phyloP scores from a whole-genome alignment of 2,113 vertebrate species.

The Clupea harengus region DNA sequence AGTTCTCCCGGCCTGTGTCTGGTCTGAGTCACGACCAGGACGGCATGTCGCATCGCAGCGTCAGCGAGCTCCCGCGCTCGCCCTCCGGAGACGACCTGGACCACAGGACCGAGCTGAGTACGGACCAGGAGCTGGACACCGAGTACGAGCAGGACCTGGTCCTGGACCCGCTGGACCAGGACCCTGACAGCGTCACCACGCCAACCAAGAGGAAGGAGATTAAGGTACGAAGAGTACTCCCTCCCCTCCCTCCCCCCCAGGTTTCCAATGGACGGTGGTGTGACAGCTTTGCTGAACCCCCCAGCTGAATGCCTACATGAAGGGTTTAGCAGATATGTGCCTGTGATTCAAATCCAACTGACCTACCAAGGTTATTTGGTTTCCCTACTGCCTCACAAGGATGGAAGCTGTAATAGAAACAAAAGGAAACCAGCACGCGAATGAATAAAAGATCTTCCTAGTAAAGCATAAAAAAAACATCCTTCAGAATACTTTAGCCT shows the following conservation, averaged over 20 bases:
- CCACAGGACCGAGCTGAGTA: slow-evolving; percentile 64
- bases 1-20: slow-evolving; percentile 87
- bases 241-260: too few relatives aligned
- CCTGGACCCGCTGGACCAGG: slow-evolving; percentile 41
- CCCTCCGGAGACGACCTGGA: slow-evolving; percentile 69
- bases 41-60: slow-evolving; percentile 63
- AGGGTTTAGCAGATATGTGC: neutral
- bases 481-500: neutral
- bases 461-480: neutral
- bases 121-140: slow-evolving; percentile 70
- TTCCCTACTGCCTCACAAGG: neutral
- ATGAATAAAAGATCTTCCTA: neutral
- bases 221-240: slow-evolving; percentile 73
- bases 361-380: neutral
- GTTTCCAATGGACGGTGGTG: neutral
- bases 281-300: neutral
- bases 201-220: slow-evolving; percentile 93
- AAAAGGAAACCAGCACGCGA: neutral
- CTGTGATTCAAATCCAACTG: neutral
- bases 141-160: slow-evolving; percentile 50
- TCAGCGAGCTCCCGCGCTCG: slow-evolving; percentile 57
- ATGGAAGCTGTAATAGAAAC: neutral
- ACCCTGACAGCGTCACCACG: slow-evolving; percentile 67
- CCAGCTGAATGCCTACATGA: neutral
- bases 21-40: slow-evolving; percentile 88